A percentile compares a stretch with the other conserved stretches of the same genome.
phyloP scores from a whole-genome alignment of 2,888 invertebrate species.

The Cryptocheilus praepositus region DNA sequence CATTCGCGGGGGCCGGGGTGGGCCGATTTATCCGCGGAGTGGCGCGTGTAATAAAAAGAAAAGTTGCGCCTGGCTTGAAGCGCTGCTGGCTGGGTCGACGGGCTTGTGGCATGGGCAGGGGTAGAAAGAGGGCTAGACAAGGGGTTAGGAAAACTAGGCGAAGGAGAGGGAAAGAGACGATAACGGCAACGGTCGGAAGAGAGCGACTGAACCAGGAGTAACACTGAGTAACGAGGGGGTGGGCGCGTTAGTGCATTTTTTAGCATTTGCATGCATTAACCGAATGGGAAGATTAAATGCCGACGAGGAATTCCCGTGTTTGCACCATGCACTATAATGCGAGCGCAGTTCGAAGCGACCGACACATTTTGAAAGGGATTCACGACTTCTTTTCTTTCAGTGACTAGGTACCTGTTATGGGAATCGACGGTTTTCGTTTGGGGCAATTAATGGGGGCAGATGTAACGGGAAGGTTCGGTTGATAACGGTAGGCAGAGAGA shows the following conservation, averaged over 20 bases:
- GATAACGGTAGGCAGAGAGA: too few relatives aligned
- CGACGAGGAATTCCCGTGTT: slow-evolving; percentile 28
- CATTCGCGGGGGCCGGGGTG: slow-evolving; percentile 1
- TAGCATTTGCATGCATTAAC: slow-evolving; percentile 39
- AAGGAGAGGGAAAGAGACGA: neutral
- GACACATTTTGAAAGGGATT: too few relatives aligned
- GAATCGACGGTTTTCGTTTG: too few relatives aligned
- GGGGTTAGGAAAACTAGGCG: neutral
- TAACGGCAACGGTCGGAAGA: neutral
- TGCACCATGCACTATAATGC: slow-evolving; percentile 29
- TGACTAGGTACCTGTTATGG: too few relatives aligned
- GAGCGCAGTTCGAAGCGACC: slow-evolving; percentile 2
- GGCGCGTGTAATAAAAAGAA: too few relatives aligned
- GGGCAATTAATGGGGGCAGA: too few relatives aligned
- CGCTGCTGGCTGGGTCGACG: too few relatives aligned
- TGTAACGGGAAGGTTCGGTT: too few relatives aligned
- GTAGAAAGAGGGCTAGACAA: too few relatives aligned
- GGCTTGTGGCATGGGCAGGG: too few relatives aligned
- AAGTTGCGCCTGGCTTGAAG: too few relatives aligned
- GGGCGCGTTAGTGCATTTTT: slow-evolving; percentile 36
- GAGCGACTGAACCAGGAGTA: slow-evolving; percentile 2
- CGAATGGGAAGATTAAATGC: slow-evolving; percentile 38
- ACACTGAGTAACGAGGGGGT: slow-evolving; percentile 30
- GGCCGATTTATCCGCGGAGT: slow-evolving; percentile 3
- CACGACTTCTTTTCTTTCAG: too few relatives aligned